phyloP scores from a whole-genome alignment of 2,113 vertebrate genomes.

The Opisthocomus hoazin region DNA sequence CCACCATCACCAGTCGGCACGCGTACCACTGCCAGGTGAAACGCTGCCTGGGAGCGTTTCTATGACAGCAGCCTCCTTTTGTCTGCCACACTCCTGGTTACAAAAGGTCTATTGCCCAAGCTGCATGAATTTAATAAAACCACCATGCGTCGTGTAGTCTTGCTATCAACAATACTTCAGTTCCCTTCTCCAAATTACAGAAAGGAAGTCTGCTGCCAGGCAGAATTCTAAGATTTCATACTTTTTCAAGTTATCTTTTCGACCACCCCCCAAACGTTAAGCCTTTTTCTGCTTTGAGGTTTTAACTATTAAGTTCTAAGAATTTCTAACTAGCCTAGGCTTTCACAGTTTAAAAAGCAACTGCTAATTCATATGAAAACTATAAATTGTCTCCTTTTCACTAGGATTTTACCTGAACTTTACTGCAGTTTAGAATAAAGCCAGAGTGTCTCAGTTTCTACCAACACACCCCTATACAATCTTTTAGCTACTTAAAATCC shows the following conservation, averaged over 20 bases:
- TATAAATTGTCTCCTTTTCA: background rate
- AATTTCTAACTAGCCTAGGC: background rate
- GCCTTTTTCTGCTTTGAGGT: background rate
- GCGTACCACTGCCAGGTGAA: background rate
- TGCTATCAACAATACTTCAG: background rate
- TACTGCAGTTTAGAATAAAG: background rate
- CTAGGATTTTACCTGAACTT: background rate
- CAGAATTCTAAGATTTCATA: background rate
- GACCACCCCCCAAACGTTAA: background rate
- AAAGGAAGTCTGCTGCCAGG: background rate
- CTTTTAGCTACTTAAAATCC: background rate
- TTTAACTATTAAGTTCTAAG: background rate
- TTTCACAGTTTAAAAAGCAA: background rate
- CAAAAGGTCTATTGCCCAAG: background rate
- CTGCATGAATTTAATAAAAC: background rate
- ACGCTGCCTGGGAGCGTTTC: background rate
- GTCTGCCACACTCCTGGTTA: background rate
- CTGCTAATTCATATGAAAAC: background rate
- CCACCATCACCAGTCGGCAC: background rate
- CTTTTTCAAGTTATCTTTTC: background rate
- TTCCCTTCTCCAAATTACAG: background rate
- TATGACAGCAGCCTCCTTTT: conserved; percentile 15
- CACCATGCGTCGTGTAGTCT: background rate
- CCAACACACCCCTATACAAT: background rate
- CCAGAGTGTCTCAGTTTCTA: background rate